Conservation (phyloP, 1,140 invertebrate species). For the Papilio xuthus region DNA sequence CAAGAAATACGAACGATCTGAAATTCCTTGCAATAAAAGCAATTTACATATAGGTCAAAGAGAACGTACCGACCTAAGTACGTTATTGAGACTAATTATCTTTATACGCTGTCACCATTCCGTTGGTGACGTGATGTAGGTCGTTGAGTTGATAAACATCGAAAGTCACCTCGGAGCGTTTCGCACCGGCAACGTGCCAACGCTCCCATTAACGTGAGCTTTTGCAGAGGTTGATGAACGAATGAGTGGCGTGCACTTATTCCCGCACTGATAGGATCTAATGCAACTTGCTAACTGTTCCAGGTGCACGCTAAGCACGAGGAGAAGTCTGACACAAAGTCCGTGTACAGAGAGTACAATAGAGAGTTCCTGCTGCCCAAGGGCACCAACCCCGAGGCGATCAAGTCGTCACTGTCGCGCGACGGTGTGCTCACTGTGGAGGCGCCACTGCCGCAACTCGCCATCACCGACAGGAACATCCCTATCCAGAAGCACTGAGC, state of each 20-base stretch:
- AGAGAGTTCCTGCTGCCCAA: conserved; percentile 96
- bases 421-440: conserved; percentile 97
- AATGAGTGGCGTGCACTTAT: conserved; percentile 20
- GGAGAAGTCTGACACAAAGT: conserved; percentile 96
- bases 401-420: conserved; percentile 94
- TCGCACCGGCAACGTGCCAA: conserved; percentile 35
- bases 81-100: conserved; percentile 25
- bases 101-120: conserved; percentile 15
- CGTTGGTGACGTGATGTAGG: conserved; percentile 30
- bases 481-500: conserved; percentile 81
- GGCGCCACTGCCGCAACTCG: conserved; percentile 92
- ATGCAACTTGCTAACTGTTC: conserved; percentile 46
- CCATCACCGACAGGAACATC: conserved; percentile 81
- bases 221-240: conserved; percentile 34
- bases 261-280: conserved; percentile 29
- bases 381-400: conserved; percentile 95
- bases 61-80: conserved; percentile 1
- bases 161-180: conserved; percentile 32
- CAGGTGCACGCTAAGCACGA: conserved; percentile 98
- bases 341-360: conserved; percentile 97
- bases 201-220: conserved; percentile 30
- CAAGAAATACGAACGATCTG: not conserved
- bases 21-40: conserved; percentile 1
- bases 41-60: conserved; percentile 6
- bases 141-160: conserved; percentile 27